These are phyloP conservation scores for Hirundichthys speculiger DNA, from an alignment of 2,113 vertebrate species.

Conservation along the genomic window DNA sequence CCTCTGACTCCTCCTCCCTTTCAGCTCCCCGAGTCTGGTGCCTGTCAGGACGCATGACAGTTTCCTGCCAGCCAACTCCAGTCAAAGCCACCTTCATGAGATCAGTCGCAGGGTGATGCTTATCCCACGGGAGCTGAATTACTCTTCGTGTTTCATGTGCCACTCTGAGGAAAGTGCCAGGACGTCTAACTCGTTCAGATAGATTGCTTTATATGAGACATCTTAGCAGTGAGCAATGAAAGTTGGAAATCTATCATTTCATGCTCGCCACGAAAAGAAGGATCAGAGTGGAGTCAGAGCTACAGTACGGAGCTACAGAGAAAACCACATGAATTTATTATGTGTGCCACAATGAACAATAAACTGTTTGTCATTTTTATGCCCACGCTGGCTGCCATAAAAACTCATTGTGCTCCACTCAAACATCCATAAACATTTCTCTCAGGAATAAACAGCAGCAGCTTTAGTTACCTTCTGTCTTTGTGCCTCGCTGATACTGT, in stretches of 20 bases:
- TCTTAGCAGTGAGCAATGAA: conserved; percentile 11
- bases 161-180: not conserved
- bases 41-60: conserved; percentile 47
- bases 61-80: conserved; percentile 7
- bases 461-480: too few species aligned
- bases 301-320: not conserved
- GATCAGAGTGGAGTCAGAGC: not conserved
- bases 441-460: too few species aligned
- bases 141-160: conserved; percentile 19
- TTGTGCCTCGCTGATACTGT: too few species aligned
- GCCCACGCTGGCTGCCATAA: too few species aligned
- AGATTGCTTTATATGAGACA: not conserved
- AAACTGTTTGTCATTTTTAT: not conserved
- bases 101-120: conserved; percentile 16
- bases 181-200: not conserved
- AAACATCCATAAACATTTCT: too few species aligned
- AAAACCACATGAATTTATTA: not conserved
- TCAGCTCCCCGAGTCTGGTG: conserved; percentile 15
- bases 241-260: not conserved
- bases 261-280: not conserved
- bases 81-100: conserved; percentile 17
- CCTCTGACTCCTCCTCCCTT: conserved; percentile 9
- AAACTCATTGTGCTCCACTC: too few species aligned
- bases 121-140: conserved; percentile 9
- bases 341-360: not conserved